phyloP scores from a whole-genome alignment of 2,797 vertebrate species.

The Danio tinwini region DNA sequence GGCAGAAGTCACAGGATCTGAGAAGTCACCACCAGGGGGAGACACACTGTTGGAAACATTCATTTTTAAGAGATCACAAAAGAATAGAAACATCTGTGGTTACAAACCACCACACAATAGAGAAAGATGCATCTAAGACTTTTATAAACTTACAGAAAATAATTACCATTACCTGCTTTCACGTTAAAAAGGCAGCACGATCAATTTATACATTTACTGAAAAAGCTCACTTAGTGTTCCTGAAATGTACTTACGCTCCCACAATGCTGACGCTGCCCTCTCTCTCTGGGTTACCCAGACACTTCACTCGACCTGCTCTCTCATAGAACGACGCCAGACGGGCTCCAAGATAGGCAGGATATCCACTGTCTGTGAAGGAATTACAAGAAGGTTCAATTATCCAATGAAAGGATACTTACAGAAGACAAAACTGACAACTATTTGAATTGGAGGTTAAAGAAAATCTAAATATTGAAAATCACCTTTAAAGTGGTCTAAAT shows the following conservation, averaged over 20 bases:
- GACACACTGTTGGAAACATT: conserved; percentile 84
- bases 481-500: too few relatives aligned
- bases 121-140: neutral
- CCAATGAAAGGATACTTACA: neutral
- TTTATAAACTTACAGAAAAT: neutral
- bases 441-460: too few relatives aligned
- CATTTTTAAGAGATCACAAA: neutral
- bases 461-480: too few relatives aligned
- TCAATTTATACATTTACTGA: neutral
- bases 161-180: too few relatives aligned
- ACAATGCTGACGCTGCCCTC: conserved; percentile 97
- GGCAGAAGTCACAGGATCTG: conserved; percentile 97
- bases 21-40: conserved; percentile 98
- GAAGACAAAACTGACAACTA: neutral
- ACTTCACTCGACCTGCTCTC: conserved; percentile 94
- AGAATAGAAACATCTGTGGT: neutral
- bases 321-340: conserved; percentile 96
- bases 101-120: neutral
- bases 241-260: conserved; percentile 90
- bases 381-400: neutral
- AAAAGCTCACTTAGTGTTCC: conserved; percentile 64
- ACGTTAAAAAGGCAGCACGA: neutral
- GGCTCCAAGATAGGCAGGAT: conserved; percentile 93
- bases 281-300: conserved; percentile 94
- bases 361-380: conserved; percentile 85